These are phyloP conservation scores for Thereva nobilitata DNA, from an alignment of 2,888 invertebrate species.

Conservation along the genomic window DNA sequence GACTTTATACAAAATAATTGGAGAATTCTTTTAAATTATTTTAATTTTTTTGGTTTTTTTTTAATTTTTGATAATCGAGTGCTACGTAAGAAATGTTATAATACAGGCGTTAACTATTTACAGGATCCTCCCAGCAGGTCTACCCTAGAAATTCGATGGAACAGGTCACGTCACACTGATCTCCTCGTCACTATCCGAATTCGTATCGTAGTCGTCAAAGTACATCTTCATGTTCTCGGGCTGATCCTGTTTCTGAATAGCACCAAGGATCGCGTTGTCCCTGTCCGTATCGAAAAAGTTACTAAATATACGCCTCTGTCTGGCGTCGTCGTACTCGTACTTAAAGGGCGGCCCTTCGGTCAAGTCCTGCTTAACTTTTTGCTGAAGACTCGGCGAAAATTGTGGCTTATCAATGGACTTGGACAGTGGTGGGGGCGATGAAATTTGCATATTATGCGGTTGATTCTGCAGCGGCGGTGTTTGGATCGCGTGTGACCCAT, in stretches of 20 bases:
- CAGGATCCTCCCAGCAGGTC: no score
- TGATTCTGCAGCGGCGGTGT: constrained; percentile 31
- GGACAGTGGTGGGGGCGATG: constrained; percentile 16
- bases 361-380: constrained; percentile 5
- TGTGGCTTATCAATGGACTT: constrained; percentile 22
- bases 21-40: neutral
- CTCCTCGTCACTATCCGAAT: constrained; percentile 77
- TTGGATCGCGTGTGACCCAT: constrained; percentile 11
- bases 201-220: constrained; percentile 58
- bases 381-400: constrained; percentile 6
- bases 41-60: neutral
- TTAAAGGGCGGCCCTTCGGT: constrained; percentile 30
- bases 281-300: constrained; percentile 45
- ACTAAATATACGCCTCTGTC: constrained; percentile 43
- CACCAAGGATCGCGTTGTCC: constrained; percentile 4
- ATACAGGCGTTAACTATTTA: constrained; percentile 10
- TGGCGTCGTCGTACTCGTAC: constrained; percentile 40
- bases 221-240: constrained; percentile 56
- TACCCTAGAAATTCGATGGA: constrained; percentile 29
- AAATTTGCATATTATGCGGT: constrained; percentile 27
- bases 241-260: constrained; percentile 18
- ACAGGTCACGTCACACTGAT: constrained; percentile 84
- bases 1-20: constrained; percentile 27
- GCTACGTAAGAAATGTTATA: constrained; percentile 14
- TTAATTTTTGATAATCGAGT: neutral